Evolutionary conservation across 2,113 vertebrate species (phyloP), one percentile per base, ranked within the genome.

Genomic region (Sapajus apella): DNA sequence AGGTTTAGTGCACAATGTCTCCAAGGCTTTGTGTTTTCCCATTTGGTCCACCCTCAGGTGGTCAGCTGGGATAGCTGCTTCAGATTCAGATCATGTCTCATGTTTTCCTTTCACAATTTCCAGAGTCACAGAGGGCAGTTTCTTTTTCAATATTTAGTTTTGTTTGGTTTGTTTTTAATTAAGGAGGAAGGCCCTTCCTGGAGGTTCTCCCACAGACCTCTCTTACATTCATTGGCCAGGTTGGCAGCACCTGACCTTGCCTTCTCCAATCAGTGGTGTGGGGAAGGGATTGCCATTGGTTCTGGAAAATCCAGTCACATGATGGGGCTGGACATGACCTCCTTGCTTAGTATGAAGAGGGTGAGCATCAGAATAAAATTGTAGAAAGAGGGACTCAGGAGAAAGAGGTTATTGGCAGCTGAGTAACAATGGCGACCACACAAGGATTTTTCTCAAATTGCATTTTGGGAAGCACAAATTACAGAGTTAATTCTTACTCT

Each of bases 91-190:
- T 35, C 32, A 30, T 8, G 11, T 12, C 27, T 80, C 17, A 16
- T 12, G 2, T 8, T 70, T 27, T 35, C 23, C 68, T 18, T 6
- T 23, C 47, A 70, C 35, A 12, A 8, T 30, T 45, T 37, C 37
- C 37, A 58, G 6, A 21, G 6, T 25, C 30, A 1, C 3, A 12
- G 4, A 14, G 3, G 20, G 23, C 37, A 50, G 0, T 0, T 6
- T 27, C 40, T 70, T 14, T 25, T 66, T 61, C 43, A 40, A 25
- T 35, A 79, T 27, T 68, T 21, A 68, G 21, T 32, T 64, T 30
- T 35, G 2, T 79, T 13, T 50, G 25, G 16, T 80, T 58, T 68
- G 5, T 32, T 37, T 83, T 61, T 58, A 13, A 13, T 43, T 43
- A 52, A 91, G 16, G 23, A 66, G 4, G 6, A 37, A 82, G 10